Base-by-base conservation (phyloP, 2,797 vertebrate genomes). In the Danio albolineatus region DNA sequence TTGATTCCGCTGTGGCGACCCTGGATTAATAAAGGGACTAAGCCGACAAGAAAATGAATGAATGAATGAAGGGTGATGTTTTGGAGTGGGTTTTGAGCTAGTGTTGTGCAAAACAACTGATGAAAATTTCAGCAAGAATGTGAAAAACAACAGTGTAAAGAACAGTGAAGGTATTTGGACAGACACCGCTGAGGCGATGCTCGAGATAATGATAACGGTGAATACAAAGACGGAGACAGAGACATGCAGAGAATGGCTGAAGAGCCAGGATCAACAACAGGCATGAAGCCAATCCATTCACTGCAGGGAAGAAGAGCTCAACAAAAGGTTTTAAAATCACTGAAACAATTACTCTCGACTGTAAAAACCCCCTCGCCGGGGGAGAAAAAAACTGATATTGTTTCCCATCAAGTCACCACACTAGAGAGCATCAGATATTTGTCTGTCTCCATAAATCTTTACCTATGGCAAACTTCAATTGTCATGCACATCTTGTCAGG, bases 151-250 rank as follows among this genome's bases (percentile, higher is more conserved):
- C 10, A 10, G 6, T n/a, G 36, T 28, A 67, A 67, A 38, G 14
- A 51, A 67, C 65, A 38, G 14, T 4, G 48, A 51, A 51, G 5
- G 16, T 28, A 51, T 7, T 69, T 14, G 65, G 28, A 69, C 14
- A 66, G 21, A 69, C 66, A 38, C 46, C 5, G 3, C 28, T 51
- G 48, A 17, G 66, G 28, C 17, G 48, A 69, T 39, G 48, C 53
- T 69, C 48, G 4, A 53, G 66, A 69, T 51, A 69, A 69, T 39
- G 10, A 69, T 69, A 51, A 69, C 12, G 46, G 51, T 51, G 28
- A 49, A 69, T 48, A 51, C 6, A 59, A 59, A 60, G 13, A 53
- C 0, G 9, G 21, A 51, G 21, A 69, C 28, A 7, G 46, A 69
- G 5, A 38, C 46, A 64, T 28, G 28, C 6, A 51, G 28, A 51